Evolutionary conservation across 2,113 vertebrate species (phyloP), one percentile per base, ranked within the genome.

Genomic region (Ameiurus melas): DNA sequence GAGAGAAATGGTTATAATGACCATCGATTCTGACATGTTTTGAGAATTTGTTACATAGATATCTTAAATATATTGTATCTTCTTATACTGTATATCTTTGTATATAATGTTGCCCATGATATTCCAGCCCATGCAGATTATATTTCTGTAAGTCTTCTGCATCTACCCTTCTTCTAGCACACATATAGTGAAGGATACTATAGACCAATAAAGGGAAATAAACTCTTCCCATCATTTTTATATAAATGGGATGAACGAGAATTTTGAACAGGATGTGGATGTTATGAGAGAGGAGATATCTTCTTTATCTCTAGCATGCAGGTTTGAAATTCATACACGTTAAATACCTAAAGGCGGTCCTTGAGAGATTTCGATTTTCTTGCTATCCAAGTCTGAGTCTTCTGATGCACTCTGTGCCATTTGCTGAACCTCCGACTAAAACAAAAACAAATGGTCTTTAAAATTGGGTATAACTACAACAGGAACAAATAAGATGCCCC

Each of bases 271-370:
- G 39, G 36, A 80, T 57, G 77, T 79, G 25, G 27, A 80, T 80
- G 78, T 19, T 80, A 55, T 81, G 58, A 58, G 78, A 30, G 6
- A n/a, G n/a, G 14, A 27, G 8, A 62, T 43, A 33, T 16, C 55
- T 13, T 36, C 53, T 66, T 66, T 55, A 86, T 86, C 19, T 70
- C 47, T 19, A 62, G 27, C 51, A 86, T 60, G 43, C 19, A 55
- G 39, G 27, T 33, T 39, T 47, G 5, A 71, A 64, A 73, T 58
- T 19, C 0, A 30, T 43, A 47, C 22, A 47, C 53, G 89, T 89
- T 88, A 82, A 62, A 89, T 97, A 97, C 97, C 97, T 96, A 97
- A 92, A 80, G 96, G 96, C 62, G 97, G 97, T 90, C 97, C 97
- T 39, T 97, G 96, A 0, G 97, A 97, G 86, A 97, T 97, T 92